Evolutionary conservation across 2,888 invertebrate genomes (phyloP).

Genomic region (Synergus umbraculus): DNA sequence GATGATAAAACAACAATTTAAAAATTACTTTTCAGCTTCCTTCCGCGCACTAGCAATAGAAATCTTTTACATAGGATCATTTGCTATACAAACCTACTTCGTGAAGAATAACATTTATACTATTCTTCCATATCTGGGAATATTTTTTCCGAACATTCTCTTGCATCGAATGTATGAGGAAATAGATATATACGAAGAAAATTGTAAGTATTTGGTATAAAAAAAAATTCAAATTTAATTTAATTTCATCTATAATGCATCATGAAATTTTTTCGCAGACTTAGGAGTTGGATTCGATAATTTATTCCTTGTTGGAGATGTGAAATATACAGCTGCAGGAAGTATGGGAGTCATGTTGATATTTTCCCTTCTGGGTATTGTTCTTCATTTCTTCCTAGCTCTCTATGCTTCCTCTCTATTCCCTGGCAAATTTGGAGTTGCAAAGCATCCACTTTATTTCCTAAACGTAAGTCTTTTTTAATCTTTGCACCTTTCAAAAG

Average conservation of each 20-base stretch:
- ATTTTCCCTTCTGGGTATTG: slow-evolving; percentile 84
- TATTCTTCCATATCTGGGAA: slow-evolving; percentile 65
- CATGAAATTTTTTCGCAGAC: slow-evolving; percentile 58
- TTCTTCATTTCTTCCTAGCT: slow-evolving; percentile 86
- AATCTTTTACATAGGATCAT: slow-evolving; percentile 55
- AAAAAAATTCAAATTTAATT: background rate
- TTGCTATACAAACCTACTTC: slow-evolving; percentile 56
- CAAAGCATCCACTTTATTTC: slow-evolving; percentile 88
- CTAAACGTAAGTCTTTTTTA: slow-evolving; percentile 63
- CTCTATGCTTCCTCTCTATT: slow-evolving; percentile 91
- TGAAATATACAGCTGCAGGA: slow-evolving; percentile 59
- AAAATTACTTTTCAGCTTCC: slow-evolving; percentile 51
- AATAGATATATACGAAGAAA: slow-evolving; percentile 68
- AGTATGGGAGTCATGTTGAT: slow-evolving; percentile 84
- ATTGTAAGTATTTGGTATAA: slow-evolving; percentile 60
- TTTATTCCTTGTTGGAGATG: slow-evolving; percentile 70
- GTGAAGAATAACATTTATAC: slow-evolving; percentile 52
- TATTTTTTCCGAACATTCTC: slow-evolving; percentile 71
- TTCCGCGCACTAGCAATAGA: slow-evolving; percentile 56
- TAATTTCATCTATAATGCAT: slow-evolving; percentile 59
- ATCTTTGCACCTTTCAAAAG: background rate
- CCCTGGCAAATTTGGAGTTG: slow-evolving; percentile 92
- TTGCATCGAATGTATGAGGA: slow-evolving; percentile 67
- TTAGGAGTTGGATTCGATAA: slow-evolving; percentile 61
- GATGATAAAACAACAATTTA: background rate